Evolutionary conservation across 37 sponge, comb jelly and placozoan species (phyloP), one percentile per base, ranked within the genome.

Genomic region (Chondrosia reniformis): DNA sequence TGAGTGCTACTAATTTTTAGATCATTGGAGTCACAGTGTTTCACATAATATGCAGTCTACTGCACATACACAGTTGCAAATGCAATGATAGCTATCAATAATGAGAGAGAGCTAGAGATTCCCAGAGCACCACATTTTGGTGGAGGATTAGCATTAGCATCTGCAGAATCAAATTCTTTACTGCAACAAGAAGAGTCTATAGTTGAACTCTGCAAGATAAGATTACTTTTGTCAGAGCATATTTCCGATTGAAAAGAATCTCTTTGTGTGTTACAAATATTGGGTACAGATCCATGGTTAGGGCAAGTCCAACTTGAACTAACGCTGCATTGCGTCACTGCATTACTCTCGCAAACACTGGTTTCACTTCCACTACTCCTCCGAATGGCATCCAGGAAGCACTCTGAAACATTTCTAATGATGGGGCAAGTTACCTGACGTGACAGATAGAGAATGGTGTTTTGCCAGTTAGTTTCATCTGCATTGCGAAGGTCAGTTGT

Each of bases 341-440:
- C 4, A 3, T 6, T 56, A 44, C 19, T 8, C 5, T 7, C 40
- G 10, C 72, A 69, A 21, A 31, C 36, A 34, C 37, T 34, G 19
- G 39, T 25, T 2, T 13, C 1, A 39, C 42, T 69, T 13, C 72
- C 72, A 17, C 25, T 69, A 34, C 40, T 37, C 7, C 7, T 44
- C 24, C 72, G 72, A 69, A 69, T 37, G 43, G 72, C 72, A 39
- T 69, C 43, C 43, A 69, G 44, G 8, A 13, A 24, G 36, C 72
- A 69, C 42, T 36, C 40, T 24, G 6, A 4, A 21, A 69, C 24
- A 36, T 40, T 39, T 40, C 25, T 41, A 41, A 69, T n/a, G n/a
- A 24, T 25, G 15, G 72, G 40, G 22, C 72, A 69, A n/a, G 7
- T 41, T 21, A 39, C 72, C 42, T 69, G 72, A 40, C 72, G 39